Evolutionary conservation across 2,888 invertebrate species (phyloP), one percentile per base, ranked within the genome.

Genomic region (Esperia sulphurella): DNA sequence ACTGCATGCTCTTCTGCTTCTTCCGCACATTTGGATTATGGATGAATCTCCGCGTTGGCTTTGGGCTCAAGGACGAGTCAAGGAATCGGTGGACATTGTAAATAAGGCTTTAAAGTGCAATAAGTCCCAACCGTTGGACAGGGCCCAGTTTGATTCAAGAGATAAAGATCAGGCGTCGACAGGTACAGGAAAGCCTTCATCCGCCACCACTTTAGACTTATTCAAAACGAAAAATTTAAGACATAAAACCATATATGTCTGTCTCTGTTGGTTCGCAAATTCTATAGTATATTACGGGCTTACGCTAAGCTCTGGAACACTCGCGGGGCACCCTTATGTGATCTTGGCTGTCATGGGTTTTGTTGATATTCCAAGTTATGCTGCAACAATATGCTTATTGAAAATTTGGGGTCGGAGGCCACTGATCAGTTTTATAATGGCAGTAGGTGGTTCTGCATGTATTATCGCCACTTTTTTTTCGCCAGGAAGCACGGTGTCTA

Each of bases 21-120:
- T 96, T 31, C 94, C 92, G 0, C 96, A 96, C 69, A 95, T 95
- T 92, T 96, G 96, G 96, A 81, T 95, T 4, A 94, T 97, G 92
- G 96, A 96, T 62, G 96, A 96, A 82, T 96, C 96, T 7, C 96
- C 96, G 0, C 91, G 96, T 13, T 97, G 96, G 96, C 79, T 96
- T 7, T 96, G 96, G 96, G 93, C 94, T 33, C 95, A 96, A 71
- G 96, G 96, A 0, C 90, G 93, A 42, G 85, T 91, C 0, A 90
- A 91, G 44, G 95, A 96, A 78, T 94, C 96, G 0, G 91, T 96
- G 0, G 90, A 91, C 8, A 95, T 96, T 53, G 92, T 96, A 4
- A 91, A 93, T 58, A 94, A 92, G 68, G 96, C 93, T n/a, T 74
- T 95, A n/a, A 93, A 92, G 69, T 92, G 91, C 59, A 96, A 96